phyloP scores from a whole-genome alignment of 2,888 invertebrate genomes.

The Autographa pulchrina region DNA sequence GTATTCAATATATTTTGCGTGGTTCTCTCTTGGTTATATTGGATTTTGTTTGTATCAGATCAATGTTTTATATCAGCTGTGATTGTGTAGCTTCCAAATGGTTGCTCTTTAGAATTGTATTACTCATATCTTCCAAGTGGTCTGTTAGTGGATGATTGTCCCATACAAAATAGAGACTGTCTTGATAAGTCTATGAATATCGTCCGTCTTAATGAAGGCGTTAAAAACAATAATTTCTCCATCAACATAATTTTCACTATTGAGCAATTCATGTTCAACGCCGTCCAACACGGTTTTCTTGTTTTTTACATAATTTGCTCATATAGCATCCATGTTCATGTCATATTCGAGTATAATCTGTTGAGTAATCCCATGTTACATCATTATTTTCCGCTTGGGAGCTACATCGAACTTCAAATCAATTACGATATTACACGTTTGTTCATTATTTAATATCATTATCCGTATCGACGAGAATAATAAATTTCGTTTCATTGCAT shows the following conservation, averaged over 20 bases:
- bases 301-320: neutral
- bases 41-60: neutral
- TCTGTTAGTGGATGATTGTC: no score
- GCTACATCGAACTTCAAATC: conserved; percentile 15
- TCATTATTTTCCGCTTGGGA: conserved; percentile 3
- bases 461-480: conserved; percentile 38
- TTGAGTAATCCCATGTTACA: conserved; percentile 18
- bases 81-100: neutral
- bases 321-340: neutral
- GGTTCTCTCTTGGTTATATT: neutral
- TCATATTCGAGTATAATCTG: neutral
- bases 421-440: conserved; percentile 42
- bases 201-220: no score
- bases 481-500: conserved; percentile 37
- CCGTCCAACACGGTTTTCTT: neutral
- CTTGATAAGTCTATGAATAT: neutral
- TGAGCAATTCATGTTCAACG: no score
- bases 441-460: conserved; percentile 52
- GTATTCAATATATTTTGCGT: neutral
- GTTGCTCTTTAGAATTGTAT: neutral
- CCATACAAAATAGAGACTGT: no score
- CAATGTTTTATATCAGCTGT: neutral
- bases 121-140: no score
- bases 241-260: neutral
- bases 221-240: neutral